Evolutionary conservation across 1,140 invertebrate species (phyloP).

Genomic region (Eurosta solidaginis): DNA sequence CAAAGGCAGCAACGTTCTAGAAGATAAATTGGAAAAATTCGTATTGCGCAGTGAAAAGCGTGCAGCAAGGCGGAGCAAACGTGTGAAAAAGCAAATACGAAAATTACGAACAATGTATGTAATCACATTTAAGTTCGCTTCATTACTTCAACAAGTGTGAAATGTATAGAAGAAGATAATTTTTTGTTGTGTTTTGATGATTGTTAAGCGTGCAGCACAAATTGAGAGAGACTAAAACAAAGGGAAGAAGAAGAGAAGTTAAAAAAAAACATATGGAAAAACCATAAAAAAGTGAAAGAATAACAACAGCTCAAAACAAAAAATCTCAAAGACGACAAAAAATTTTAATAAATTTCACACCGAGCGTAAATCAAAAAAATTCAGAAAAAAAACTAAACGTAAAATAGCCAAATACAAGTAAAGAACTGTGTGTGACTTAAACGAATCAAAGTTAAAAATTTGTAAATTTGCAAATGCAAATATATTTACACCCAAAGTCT

Average conservation of each 20-base stretch:
- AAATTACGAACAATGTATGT: conserved; percentile 10
- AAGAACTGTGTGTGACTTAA: not conserved
- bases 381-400: not conserved
- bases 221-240: too few species aligned
- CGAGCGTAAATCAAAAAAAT: too few species aligned
- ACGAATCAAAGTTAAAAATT: not conserved
- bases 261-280: not conserved
- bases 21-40: not conserved
- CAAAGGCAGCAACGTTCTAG: not conserved
- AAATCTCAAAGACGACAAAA: not conserved
- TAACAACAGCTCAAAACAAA: not conserved
- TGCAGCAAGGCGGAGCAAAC: not conserved
- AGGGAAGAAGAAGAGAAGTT: not conserved
- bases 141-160: conserved; percentile 23
- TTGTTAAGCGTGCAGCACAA: too few species aligned
- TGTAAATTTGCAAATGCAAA: too few species aligned
- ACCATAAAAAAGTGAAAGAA: not conserved
- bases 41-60: not conserved
- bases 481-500: too few species aligned
- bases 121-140: conserved; percentile 17
- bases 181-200: too few species aligned
- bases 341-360: not conserved
- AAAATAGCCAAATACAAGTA: not conserved
- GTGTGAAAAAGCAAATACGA: not conserved
- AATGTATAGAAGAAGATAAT: not conserved